phyloP scores from a whole-genome alignment of 2,797 vertebrate genomes.

The Echiichthys vipera region DNA sequence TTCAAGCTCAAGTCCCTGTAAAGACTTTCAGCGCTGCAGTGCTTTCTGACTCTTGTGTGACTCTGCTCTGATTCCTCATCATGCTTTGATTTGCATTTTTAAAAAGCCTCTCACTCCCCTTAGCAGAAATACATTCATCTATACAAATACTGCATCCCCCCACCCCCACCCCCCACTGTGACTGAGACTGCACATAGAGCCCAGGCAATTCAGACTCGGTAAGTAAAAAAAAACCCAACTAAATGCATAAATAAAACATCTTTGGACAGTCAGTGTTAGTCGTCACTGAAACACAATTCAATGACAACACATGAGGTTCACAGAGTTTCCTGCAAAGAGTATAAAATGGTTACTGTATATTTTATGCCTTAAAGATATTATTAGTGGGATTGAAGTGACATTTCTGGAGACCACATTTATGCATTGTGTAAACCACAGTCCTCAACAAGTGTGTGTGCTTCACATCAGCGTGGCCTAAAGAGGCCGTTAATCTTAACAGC shows the following conservation, averaged over 20 bases:
- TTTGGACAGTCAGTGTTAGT: conserved; percentile 3
- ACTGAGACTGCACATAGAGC: conserved; percentile 23
- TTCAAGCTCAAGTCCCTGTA: conserved; percentile 46
- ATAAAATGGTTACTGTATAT: conserved; percentile 21
- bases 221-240: conserved; percentile 24
- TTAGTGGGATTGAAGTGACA: conserved; percentile 40
- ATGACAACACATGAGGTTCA: conserved; percentile 3
- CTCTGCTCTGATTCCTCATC: conserved; percentile 66
- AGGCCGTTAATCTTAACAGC: conserved; percentile 40
- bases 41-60: conserved; percentile 56
- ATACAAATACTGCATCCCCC: conserved; percentile 45
- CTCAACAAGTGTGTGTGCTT: conserved; percentile 36
- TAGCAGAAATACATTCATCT: conserved; percentile 67
- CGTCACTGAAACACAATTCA: neutral
- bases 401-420: conserved; percentile 42
- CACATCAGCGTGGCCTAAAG: conserved; percentile 36
- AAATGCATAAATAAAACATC: conserved; percentile 30
- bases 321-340: conserved; percentile 17
- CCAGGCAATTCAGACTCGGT: conserved; percentile 26
- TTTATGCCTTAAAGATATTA: conserved; percentile 35
- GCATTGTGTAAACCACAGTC: conserved; percentile 34
- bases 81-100: conserved; percentile 76
- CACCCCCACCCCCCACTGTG: conserved; percentile 38
- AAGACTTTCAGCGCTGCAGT: conserved; percentile 43
- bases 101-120: conserved; percentile 64